A percentile compares a stretch with the other conserved stretches of the same genome.
Evolutionary conservation across 2,888 invertebrate species (phyloP).

Genomic region (Yponomeuta evonymella): DNA sequence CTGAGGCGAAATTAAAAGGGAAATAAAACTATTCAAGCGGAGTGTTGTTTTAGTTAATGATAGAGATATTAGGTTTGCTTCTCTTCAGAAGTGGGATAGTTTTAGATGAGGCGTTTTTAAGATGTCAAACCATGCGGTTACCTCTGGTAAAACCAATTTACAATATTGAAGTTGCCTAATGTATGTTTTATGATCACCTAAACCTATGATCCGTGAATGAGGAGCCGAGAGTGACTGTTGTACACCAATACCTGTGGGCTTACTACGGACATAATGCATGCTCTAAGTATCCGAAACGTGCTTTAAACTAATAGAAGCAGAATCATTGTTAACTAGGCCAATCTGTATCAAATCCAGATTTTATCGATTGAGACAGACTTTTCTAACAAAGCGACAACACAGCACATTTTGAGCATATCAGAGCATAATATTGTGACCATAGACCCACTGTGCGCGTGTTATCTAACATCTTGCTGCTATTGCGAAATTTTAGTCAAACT

Average conservation of each 20-base stretch:
- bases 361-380: background rate
- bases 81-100: slow-evolving; percentile 1
- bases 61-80: slow-evolving; percentile 30
- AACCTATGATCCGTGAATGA: slow-evolving; percentile 10
- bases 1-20: slow-evolving; percentile 55
- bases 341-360: too few species aligned
- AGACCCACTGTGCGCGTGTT: background rate
- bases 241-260: slow-evolving; percentile 9
- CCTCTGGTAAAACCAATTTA: background rate
- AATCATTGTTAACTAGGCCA: too few species aligned
- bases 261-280: background rate
- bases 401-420: background rate
- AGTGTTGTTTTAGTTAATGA: slow-evolving; percentile 40
- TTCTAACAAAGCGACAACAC: background rate
- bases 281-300: background rate
- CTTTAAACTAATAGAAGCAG: background rate
- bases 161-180: background rate
- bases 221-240: slow-evolving; percentile 18
- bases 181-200: background rate
- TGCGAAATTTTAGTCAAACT: background rate
- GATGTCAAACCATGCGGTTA: slow-evolving; percentile 31
- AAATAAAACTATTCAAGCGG: slow-evolving; percentile 56
- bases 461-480: background rate
- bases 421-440: background rate
- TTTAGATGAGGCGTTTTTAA: background rate